These are phyloP conservation scores for Eueremaeus valkanovi DNA, from an alignment of 2,888 invertebrate species.

Conservation along the genomic window DNA sequence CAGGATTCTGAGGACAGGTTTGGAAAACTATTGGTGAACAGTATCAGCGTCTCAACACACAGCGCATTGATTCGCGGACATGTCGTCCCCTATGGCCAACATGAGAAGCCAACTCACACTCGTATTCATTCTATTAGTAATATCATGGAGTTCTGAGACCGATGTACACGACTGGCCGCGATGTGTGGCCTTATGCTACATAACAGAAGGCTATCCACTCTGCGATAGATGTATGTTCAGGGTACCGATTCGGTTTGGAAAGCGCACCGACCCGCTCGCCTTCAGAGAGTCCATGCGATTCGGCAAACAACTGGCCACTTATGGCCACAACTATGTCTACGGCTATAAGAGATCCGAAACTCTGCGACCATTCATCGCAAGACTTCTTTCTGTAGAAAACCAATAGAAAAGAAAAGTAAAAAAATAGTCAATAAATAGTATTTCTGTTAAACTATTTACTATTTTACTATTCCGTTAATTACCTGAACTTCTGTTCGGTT, in stretches of 20 bases:
- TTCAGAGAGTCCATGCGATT: background rate
- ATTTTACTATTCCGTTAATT: too few relatives aligned
- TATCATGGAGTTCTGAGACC: background rate
- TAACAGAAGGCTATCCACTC: conserved; percentile 43
- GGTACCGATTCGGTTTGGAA: conserved; percentile 29
- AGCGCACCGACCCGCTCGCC: background rate
- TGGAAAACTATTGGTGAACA: too few relatives aligned
- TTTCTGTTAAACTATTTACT: too few relatives aligned
- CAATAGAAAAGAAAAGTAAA: too few relatives aligned
- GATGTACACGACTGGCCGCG: background rate
- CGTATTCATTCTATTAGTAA: background rate
- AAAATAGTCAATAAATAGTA: too few relatives aligned
- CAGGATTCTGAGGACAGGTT: too few relatives aligned
- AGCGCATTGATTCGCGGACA: too few relatives aligned
- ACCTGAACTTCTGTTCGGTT: too few relatives aligned
- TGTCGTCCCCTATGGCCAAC: background rate
- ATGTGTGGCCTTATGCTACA: conserved; percentile 44
- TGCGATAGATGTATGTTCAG: conserved; percentile 44
- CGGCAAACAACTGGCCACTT: background rate
- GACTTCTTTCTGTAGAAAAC: background rate
- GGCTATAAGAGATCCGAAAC: background rate
- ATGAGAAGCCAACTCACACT: background rate
- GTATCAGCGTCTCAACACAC: too few relatives aligned
- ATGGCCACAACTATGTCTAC: background rate
- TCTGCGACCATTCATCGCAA: background rate